Evolutionary conservation across 2,888 invertebrate genomes (phyloP).

Genomic region (Stictocephala bisonia): DNA sequence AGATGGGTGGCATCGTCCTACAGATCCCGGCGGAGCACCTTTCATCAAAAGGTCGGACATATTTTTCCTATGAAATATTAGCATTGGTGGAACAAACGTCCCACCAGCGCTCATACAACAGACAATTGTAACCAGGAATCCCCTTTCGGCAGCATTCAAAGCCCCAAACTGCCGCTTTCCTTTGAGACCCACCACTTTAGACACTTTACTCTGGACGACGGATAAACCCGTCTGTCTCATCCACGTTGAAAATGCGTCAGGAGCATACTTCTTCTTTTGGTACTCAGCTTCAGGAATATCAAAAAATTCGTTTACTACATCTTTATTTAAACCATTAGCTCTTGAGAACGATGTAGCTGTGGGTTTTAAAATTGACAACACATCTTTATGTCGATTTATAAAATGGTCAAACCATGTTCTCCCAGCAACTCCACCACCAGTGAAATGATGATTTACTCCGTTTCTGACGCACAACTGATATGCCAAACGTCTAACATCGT

Average conservation of each 20-base stretch:
- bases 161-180: constrained; percentile 62
- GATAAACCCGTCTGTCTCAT: constrained; percentile 63
- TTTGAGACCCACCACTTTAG: constrained; percentile 58
- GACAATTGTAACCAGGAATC: constrained; percentile 59
- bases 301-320: constrained; percentile 41
- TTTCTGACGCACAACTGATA: constrained; percentile 49
- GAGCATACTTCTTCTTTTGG: too few relatives aligned
- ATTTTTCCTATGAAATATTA: constrained; percentile 62
- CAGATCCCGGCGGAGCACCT: constrained; percentile 59
- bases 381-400: constrained; percentile 36
- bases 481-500: constrained; percentile 43
- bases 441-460: constrained; percentile 42
- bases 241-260: constrained; percentile 61
- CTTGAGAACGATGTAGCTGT: constrained; percentile 39
- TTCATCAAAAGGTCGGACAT: constrained; percentile 60
- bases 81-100: constrained; percentile 60
- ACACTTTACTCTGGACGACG: constrained; percentile 59
- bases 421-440: constrained; percentile 14
- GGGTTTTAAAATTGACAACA: constrained; percentile 40
- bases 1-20: constrained; percentile 58
- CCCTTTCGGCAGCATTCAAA: constrained; percentile 62
- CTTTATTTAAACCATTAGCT: constrained; percentile 44
- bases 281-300: constrained; percentile 49
- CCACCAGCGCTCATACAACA: constrained; percentile 61
- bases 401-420: constrained; percentile 44